Evolutionary conservation across 92 coral and sea anemone genomes (phyloP), one percentile per base, ranked within the genome.

Genomic region (Plumapathes pennacea): DNA sequence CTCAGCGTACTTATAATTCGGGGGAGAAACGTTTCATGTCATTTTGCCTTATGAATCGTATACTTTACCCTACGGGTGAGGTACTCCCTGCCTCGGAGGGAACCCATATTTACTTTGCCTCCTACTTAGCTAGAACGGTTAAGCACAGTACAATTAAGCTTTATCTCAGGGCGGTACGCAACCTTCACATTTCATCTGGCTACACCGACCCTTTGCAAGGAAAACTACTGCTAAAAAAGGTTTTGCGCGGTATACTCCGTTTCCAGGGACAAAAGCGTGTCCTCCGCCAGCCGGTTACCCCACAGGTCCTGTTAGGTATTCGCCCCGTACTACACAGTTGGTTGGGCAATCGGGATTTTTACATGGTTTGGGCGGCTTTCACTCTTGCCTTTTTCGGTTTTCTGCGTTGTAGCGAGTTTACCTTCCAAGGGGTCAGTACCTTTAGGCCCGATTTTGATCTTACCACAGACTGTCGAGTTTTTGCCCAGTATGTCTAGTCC

Each of bases 121-220:
- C 71, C 11, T 38, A 46, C 10, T 20, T 48, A 3, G 55, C 71
- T 2, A 11, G 17, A 10, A 17, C 71, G 0, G 11, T 48, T 2
- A 20, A 17, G 10, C 58, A 50, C 9, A 14, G 27, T 2, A 28
- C 71, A 4, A 47, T 48, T 6, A 63, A 63, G 25, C 17, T 49
- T 12, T 63, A 63, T n/a, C 25, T 38, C n/a, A n/a, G n/a, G n/a
- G n/a, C n/a, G n/a, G n/a, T n/a, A n/a, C n/a, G n/a, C n/a, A n/a
- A n/a, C n/a, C n/a, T n/a, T n/a, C n/a, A n/a, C n/a, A n/a, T n/a
- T n/a, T n/a, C n/a, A n/a, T 25, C 40, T 8, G 74, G 60, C 21
- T 68, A 37, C 40, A 2, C 14, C 13, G 64, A 68, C 27, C 69
- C 69, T n/a, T n/a, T 62, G 42, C 1, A 46, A 3, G 34, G 39